Evolutionary conservation across 2,888 invertebrate genomes (phyloP).

Genomic region (Lapara coniferarum): DNA sequence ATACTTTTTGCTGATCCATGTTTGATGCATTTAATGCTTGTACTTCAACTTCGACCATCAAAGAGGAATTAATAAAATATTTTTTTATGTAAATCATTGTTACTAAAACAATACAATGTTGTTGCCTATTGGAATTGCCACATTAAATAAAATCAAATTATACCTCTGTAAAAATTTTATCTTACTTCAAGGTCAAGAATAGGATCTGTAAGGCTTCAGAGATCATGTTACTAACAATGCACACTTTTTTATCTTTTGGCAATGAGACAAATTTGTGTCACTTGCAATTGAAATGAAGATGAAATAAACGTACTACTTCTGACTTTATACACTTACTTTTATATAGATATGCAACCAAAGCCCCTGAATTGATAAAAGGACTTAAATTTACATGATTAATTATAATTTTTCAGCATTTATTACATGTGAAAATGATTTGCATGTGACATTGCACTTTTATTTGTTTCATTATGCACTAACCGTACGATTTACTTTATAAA

Average conservation of each 20-base stretch:
- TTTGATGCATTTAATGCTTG: too few species aligned
- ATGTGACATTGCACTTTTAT: conserved; percentile 26
- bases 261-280: conserved; percentile 21
- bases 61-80: too few species aligned
- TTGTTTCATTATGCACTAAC: neutral
- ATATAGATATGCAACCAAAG: neutral
- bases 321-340: neutral
- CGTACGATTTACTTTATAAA: too few species aligned
- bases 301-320: neutral
- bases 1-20: too few species aligned
- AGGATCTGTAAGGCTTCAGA: conserved; percentile 41
- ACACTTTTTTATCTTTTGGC: conserved; percentile 19
- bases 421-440: neutral
- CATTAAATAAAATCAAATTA: neutral
- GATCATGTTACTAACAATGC: conserved; percentile 27
- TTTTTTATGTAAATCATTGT: too few species aligned
- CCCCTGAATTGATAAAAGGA: neutral
- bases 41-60: too few species aligned
- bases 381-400: neutral
- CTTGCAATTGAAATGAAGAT: conserved; percentile 12
- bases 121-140: too few species aligned
- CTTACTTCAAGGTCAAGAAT: conserved; percentile 46
- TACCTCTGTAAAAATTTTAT: conserved; percentile 43
- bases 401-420: neutral
- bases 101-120: too few species aligned